Conservation (phyloP, 2,888 invertebrate genomes). For the Notodonta dromedarius region DNA sequence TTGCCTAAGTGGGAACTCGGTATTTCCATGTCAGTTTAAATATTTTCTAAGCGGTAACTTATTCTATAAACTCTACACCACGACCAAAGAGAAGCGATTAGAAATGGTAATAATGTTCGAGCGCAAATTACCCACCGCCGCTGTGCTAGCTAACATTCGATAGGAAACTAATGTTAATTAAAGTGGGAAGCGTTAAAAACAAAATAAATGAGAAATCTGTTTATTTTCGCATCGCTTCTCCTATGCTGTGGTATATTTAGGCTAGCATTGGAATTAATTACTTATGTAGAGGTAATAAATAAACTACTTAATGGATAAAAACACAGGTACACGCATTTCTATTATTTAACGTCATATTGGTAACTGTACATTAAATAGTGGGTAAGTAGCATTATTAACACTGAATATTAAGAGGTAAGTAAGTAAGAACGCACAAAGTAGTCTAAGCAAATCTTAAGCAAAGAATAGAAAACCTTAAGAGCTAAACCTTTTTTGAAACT, state of each 20-base stretch:
- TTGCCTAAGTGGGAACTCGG: neutral
- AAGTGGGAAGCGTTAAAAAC: too few relatives aligned
- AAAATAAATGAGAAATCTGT: too few relatives aligned
- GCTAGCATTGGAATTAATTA: slow-evolving; percentile 18
- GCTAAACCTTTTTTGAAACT: too few relatives aligned
- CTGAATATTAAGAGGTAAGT: neutral
- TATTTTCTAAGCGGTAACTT: neutral
- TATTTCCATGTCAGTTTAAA: slow-evolving; percentile 3
- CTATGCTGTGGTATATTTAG: neutral
- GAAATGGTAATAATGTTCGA: too few relatives aligned
- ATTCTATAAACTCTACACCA: neutral
- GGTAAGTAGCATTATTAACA: neutral
- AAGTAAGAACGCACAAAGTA: neutral
- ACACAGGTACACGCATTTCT: slow-evolving; percentile 43
- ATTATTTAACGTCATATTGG: slow-evolving; percentile 13
- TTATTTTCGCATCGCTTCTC: too few relatives aligned
- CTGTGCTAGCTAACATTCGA: too few relatives aligned
- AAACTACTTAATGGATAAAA: slow-evolving; percentile 38
- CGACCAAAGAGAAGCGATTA: too few relatives aligned
- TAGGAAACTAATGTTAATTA: too few relatives aligned
- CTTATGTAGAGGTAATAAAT: slow-evolving; percentile 36
- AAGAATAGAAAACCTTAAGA: neutral
- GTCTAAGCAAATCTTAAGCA: neutral
- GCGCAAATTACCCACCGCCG: too few relatives aligned
- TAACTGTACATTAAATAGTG: slow-evolving; percentile 21